These are phyloP conservation scores for Lytechinus pictus DNA, from an alignment of 35 echinoderm and acorn worm species.

Conservation along the genomic window DNA sequence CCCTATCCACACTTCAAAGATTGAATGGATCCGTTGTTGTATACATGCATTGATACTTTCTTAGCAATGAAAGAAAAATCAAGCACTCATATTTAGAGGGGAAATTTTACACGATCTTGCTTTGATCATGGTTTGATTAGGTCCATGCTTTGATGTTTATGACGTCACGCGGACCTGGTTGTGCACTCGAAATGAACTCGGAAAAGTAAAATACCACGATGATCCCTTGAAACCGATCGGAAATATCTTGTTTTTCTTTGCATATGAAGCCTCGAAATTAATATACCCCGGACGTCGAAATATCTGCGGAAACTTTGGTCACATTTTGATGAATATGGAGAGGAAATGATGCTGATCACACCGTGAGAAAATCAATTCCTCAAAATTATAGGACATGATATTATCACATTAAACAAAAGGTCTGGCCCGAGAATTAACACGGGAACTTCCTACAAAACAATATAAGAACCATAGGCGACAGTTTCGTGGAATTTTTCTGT, in stretches of 20 bases:
- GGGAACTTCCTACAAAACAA: no score
- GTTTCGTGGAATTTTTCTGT: no score
- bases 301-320: constrained; percentile 2
- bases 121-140: no score
- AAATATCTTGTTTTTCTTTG: constrained; percentile 28
- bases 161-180: background rate
- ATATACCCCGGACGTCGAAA: background rate
- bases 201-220: constrained; percentile 1
- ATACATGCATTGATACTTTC: no score
- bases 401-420: background rate
- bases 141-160: background rate
- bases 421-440: no score
- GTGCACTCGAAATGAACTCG: background rate
- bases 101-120: no score
- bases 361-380: background rate
- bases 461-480: no score
- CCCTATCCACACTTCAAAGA: no score
- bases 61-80: no score
- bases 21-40: no score
- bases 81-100: no score
- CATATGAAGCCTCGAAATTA: background rate
- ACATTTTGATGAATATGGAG: background rate
- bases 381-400: background rate
- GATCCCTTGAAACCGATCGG: constrained; percentile 28
- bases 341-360: background rate